Conservation (phyloP, 2,113 vertebrate species). For the Corydoras sp. region DNA sequence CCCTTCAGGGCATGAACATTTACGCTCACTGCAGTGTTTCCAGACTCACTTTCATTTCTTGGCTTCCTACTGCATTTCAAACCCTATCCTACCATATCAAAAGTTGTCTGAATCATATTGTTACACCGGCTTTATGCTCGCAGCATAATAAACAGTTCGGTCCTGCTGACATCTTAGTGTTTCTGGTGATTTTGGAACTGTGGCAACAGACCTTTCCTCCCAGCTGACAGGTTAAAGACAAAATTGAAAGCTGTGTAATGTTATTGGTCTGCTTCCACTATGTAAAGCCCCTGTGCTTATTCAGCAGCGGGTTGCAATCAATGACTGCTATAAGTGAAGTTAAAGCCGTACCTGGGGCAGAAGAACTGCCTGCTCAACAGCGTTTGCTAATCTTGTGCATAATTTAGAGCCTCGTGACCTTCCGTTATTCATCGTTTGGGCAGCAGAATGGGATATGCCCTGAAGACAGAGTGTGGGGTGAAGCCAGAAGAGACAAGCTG, state of each 20-base stretch:
- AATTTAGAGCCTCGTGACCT: conserved; percentile 50
- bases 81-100: conserved; percentile 20
- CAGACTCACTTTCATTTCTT: conserved; percentile 22
- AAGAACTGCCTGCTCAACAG: conserved; percentile 59
- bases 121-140: conserved; percentile 27
- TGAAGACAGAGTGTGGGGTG: background rate
- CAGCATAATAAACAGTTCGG: conserved; percentile 22
- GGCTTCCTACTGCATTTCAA: conserved; percentile 26
- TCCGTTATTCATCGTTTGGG: conserved; percentile 18
- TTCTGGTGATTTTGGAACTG: conserved; percentile 7
- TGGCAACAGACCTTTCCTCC: conserved; percentile 14
- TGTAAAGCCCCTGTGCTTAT: conserved; percentile 65
- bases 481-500: background rate
- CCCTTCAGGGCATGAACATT: conserved; percentile 24
- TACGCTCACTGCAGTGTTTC: conserved; percentile 13
- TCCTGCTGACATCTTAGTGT: background rate
- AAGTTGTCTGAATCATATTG: conserved; percentile 18
- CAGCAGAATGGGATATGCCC: conserved; percentile 7
- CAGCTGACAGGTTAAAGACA: background rate
- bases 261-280: conserved; percentile 59
- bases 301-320: conserved; percentile 72
- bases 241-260: conserved; percentile 62
- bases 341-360: conserved; percentile 66
- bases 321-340: conserved; percentile 64
- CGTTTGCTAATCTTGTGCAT: conserved; percentile 54